A percentile compares a stretch with the other conserved stretches of the same genome.
Evolutionary conservation across 2,797 vertebrate species (phyloP).

Genomic region (Alauda arvensis): DNA sequence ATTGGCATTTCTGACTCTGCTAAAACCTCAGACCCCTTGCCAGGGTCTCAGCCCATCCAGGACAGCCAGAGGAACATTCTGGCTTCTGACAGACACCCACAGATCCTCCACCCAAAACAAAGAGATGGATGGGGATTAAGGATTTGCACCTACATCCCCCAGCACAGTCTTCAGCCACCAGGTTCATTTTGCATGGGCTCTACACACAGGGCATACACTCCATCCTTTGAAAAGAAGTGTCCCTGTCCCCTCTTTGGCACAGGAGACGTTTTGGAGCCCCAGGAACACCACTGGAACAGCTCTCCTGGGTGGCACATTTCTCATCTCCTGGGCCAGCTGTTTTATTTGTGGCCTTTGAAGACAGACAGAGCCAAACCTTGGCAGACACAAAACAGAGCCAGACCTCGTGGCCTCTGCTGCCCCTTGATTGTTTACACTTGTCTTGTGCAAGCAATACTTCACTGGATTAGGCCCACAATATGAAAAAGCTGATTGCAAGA

Average conservation of each 20-base stretch:
- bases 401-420: neutral
- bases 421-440: neutral
- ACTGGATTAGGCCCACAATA: neutral
- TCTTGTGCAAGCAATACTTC: neutral
- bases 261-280: neutral
- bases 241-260: neutral
- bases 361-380: neutral
- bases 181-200: neutral
- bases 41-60: no score
- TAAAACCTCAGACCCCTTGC: no score
- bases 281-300: neutral
- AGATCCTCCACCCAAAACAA: neutral
- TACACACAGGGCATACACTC: accelerated
- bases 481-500: neutral
- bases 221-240: neutral
- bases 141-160: neutral
- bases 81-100: neutral
- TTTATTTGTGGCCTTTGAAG: neutral
- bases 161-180: neutral
- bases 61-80: no score
- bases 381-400: neutral
- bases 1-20: no score
- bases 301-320: neutral
- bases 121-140: neutral
- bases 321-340: neutral